phyloP scores from a whole-genome alignment of 1,140 invertebrate species.

The Drosophila teissieri region DNA sequence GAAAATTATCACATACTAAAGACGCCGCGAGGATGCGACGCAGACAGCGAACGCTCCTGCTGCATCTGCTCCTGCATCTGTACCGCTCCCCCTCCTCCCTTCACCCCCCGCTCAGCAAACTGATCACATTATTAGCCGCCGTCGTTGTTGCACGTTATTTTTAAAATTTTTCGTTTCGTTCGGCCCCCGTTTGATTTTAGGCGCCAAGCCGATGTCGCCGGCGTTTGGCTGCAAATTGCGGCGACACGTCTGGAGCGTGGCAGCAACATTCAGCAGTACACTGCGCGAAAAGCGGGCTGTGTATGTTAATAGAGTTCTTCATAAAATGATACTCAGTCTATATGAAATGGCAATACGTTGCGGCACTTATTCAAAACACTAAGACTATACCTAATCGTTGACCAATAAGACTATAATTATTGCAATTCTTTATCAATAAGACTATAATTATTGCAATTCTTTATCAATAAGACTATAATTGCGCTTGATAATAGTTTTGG shows the following conservation, averaged over 20 bases:
- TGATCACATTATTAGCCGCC: constrained; percentile 73
- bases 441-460: too few species aligned
- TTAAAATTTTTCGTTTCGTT: constrained; percentile 52
- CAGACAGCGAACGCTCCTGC: constrained; percentile 9
- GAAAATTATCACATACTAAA: constrained; percentile 81
- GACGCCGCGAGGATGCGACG: constrained; percentile 27
- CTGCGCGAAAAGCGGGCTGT: constrained; percentile 2
- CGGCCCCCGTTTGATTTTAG: constrained; percentile 80
- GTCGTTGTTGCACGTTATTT: constrained; percentile 76
- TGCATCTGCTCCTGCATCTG: too few species aligned
- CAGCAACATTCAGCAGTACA: constrained; percentile 39
- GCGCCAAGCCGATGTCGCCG: constrained; percentile 70
- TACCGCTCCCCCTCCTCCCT: not conserved
- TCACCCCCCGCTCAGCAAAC: constrained; percentile 28
- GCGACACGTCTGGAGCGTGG: constrained; percentile 83
- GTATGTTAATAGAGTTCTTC: too few species aligned
- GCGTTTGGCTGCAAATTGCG: constrained; percentile 82
- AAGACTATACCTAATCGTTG: too few species aligned
- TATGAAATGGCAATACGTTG: too few species aligned
- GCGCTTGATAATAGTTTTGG: too few species aligned
- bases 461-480: too few species aligned
- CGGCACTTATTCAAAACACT: too few species aligned
- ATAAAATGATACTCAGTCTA: too few species aligned
- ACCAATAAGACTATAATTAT: too few species aligned
- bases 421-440: too few species aligned